Percentiles rank a stretch among this genome's conserved stretches.
These are phyloP conservation scores for Tympanoctomys barrerae DNA, from an alignment of 2,797 vertebrate genomes.

Conservation along the genomic window DNA sequence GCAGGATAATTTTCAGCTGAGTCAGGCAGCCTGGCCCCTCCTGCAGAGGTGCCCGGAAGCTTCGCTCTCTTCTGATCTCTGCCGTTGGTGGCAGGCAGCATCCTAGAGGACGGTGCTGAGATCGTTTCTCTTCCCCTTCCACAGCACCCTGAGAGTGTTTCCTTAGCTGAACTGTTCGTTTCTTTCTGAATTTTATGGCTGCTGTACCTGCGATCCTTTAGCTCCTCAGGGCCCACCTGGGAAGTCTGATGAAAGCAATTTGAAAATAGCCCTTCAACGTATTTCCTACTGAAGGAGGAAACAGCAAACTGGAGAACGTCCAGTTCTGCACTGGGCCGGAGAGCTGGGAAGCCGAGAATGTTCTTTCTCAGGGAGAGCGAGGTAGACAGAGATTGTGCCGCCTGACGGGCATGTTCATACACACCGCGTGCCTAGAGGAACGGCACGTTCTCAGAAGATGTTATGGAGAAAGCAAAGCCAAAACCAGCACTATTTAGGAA, in stretches of 20 bases:
- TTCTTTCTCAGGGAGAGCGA: conserved; percentile 15
- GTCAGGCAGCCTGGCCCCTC: not conserved
- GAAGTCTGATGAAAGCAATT: conserved; percentile 62
- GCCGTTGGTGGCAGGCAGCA: not conserved
- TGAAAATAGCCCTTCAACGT: conserved; percentile 35
- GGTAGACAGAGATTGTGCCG: not conserved
- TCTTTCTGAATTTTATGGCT: not conserved
- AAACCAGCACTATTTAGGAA: conserved; percentile 7
- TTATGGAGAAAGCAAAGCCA: not conserved
- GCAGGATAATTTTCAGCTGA: not conserved
- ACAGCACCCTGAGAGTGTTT: not conserved
- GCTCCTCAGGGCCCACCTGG: rapidly evolving
- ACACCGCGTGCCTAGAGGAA: conserved; percentile 56
- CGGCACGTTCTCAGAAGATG: conserved; percentile 60
- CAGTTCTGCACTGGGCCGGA: conserved; percentile 19
- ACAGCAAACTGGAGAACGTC: not conserved
- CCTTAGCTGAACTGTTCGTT: not conserved
- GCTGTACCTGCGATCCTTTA: not conserved
- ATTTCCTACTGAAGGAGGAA: conserved; percentile 54
- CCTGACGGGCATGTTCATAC: conserved; percentile 45
- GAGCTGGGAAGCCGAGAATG: not conserved
- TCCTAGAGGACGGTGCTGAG: not conserved
- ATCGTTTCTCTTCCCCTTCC: not conserved
- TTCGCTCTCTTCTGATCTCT: not conserved
- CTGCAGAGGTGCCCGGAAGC: not conserved